Percentiles rank a stretch among this genome's conserved stretches.
Conservation (phyloP, 2,888 invertebrate species). For the Drepana falcataria region DNA sequence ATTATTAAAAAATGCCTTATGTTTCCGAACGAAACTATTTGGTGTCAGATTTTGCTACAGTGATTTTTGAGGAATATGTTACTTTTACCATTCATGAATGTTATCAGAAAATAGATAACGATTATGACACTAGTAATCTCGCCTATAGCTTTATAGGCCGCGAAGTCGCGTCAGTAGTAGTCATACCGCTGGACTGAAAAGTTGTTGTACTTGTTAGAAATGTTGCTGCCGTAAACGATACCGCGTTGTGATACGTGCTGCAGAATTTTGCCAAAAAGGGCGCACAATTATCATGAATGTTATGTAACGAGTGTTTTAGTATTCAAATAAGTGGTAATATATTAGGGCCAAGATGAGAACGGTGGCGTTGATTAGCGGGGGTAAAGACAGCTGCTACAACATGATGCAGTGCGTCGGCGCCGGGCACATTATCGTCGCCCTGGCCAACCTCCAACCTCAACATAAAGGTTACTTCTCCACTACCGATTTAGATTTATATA, state of each 20-base stretch:
- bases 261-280: constrained; percentile 46
- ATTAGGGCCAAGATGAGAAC: constrained; percentile 84
- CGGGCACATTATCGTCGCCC: constrained; percentile 96
- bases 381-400: constrained; percentile 99
- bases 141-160: constrained; percentile 23
- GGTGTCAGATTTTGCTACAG: constrained; percentile 27
- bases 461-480: constrained; percentile 81
- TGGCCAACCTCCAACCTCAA: constrained; percentile 95
- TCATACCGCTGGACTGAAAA: constrained; percentile 17
- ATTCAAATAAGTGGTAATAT: constrained; percentile 42
- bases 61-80: constrained; percentile 38
- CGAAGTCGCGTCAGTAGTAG: constrained; percentile 28
- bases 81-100: constrained; percentile 50
- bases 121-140: constrained; percentile 39
- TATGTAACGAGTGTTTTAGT: constrained; percentile 65
- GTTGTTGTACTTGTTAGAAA: constrained; percentile 27
- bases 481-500: constrained; percentile 28
- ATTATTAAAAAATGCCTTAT: not conserved
- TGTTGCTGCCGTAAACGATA: constrained; percentile 46
- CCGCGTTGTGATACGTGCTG: constrained; percentile 43
- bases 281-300: constrained; percentile 60
- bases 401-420: constrained; percentile 98
- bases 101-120: constrained; percentile 65
- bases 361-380: constrained; percentile 95
- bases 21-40: constrained; percentile 13